These are phyloP conservation scores for Chiridota heheva DNA, from an alignment of 35 echinoderm and acorn worm species.

Conservation along the genomic window DNA sequence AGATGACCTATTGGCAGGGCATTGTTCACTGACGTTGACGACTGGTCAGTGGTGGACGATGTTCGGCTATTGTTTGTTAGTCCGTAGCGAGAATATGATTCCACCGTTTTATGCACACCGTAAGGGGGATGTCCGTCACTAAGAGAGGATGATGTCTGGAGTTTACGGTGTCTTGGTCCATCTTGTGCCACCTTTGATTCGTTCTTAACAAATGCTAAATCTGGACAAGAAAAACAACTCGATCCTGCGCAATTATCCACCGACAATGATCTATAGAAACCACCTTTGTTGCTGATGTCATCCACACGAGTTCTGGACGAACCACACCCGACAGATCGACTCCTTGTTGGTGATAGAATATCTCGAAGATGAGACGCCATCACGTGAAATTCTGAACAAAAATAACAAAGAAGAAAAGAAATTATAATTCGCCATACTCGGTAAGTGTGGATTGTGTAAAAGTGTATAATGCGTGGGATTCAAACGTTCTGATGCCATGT, in stretches of 20 bases:
- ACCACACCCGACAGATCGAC: slow-evolving; percentile 9
- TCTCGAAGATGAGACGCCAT: no score
- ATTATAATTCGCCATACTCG: no score
- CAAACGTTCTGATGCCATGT: no score
- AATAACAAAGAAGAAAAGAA: no score
- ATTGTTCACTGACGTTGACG: slow-evolving; percentile 18
- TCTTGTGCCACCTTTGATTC: not conserved
- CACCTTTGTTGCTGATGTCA: not conserved
- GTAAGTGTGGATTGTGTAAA: no score
- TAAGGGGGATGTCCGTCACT: slow-evolving; percentile 45
- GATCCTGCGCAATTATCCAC: not conserved
- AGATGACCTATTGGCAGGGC: slow-evolving; percentile 1
- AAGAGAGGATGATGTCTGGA: slow-evolving; percentile 46
- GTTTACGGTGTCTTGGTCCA: slow-evolving; percentile 23
- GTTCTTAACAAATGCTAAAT: not conserved
- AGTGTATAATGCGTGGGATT: no score
- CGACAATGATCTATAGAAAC: slow-evolving; percentile 14
- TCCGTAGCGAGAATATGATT: slow-evolving; percentile 13
- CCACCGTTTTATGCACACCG: slow-evolving; percentile 1
- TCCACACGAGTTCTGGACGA: not conserved
- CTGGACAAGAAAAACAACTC: slow-evolving; percentile 32
- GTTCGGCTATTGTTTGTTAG: slow-evolving; percentile 15
- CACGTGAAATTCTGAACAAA: no score
- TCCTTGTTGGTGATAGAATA: not conserved
- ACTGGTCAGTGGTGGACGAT: slow-evolving; percentile 36